Conservation (phyloP, 1,140 invertebrate genomes). For the Lucilia sericata region DNA sequence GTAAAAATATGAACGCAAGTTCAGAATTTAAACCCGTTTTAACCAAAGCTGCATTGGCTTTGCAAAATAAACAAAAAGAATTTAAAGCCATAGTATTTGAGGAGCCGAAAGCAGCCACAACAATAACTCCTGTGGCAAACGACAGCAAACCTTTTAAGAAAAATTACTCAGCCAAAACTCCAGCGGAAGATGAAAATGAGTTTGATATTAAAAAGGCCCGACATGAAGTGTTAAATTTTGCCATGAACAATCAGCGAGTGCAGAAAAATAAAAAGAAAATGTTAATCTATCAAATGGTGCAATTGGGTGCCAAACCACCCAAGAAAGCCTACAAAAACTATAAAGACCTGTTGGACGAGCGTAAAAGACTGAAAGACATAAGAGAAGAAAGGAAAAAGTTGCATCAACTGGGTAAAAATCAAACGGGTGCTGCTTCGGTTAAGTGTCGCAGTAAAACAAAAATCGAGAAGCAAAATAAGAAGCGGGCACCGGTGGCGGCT, state of each 20-base stretch:
- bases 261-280: slow-evolving; percentile 71
- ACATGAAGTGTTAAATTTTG: slow-evolving; percentile 76
- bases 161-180: slow-evolving; percentile 1
- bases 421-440: slow-evolving; percentile 67
- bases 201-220: slow-evolving; percentile 73
- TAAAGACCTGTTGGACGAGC: slow-evolving; percentile 69
- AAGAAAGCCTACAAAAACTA: slow-evolving; percentile 73
- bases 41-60: slow-evolving; percentile 58
- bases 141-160: not conserved
- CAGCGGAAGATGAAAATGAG: slow-evolving; percentile 53
- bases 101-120: slow-evolving; percentile 59
- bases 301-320: slow-evolving; percentile 74
- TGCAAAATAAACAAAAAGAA: slow-evolving; percentile 53
- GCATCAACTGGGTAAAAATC: slow-evolving; percentile 69
- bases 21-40: slow-evolving; percentile 56
- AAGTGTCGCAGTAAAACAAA: slow-evolving; percentile 68
- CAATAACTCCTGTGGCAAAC: not conserved
- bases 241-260: slow-evolving; percentile 72
- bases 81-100: slow-evolving; percentile 65
- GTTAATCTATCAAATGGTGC: slow-evolving; percentile 73
- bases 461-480: slow-evolving; percentile 62
- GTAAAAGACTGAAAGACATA: slow-evolving; percentile 62
- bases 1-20: not conserved
- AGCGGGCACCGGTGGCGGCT: slow-evolving; percentile 58
- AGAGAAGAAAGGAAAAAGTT: slow-evolving; percentile 67